Percentiles rank a stretch among this genome's conserved stretches.
These are phyloP conservation scores for Drosophila planitibia DNA, from an alignment of 2,888 invertebrate genomes.

Conservation along the genomic window DNA sequence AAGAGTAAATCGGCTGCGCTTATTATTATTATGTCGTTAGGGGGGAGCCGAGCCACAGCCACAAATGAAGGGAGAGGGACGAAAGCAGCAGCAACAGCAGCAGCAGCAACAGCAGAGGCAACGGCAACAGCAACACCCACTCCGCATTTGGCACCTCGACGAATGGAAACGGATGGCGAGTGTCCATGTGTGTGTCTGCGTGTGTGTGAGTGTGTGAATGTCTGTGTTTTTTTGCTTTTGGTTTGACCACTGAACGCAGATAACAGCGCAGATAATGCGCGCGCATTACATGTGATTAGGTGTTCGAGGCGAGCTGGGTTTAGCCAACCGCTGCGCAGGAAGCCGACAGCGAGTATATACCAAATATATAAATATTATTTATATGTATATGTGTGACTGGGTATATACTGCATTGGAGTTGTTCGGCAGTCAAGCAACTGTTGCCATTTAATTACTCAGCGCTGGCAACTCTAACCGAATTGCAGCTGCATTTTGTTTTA, in stretches of 20 bases:
- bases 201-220: slow-evolving; percentile 40
- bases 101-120: slow-evolving; percentile 16
- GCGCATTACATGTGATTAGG: slow-evolving; percentile 86
- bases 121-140: slow-evolving; percentile 70
- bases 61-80: slow-evolving; percentile 8
- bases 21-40: slow-evolving; percentile 63
- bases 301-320: slow-evolving; percentile 78
- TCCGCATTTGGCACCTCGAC: slow-evolving; percentile 75
- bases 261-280: slow-evolving; percentile 85
- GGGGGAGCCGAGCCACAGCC: slow-evolving; percentile 33
- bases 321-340: slow-evolving; percentile 82
- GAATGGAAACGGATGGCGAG: slow-evolving; percentile 70
- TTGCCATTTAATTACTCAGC: slow-evolving; percentile 34
- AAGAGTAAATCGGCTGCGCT: slow-evolving; percentile 78
- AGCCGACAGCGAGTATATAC: slow-evolving; percentile 47
- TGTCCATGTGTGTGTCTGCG: slow-evolving; percentile 21
- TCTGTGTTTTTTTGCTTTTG: slow-evolving; percentile 37
- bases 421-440: slow-evolving; percentile 4
- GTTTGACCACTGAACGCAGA: slow-evolving; percentile 65
- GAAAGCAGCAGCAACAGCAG: slow-evolving; percentile 28
- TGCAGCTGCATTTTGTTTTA: slow-evolving; percentile 11
- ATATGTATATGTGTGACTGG: slow-evolving; percentile 4
- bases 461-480: not conserved
- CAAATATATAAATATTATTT: slow-evolving; percentile 11
- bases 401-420: slow-evolving; percentile 39